Evolutionary conservation across 2,888 invertebrate genomes (phyloP).

Genomic region (Pterobdella sp.): DNA sequence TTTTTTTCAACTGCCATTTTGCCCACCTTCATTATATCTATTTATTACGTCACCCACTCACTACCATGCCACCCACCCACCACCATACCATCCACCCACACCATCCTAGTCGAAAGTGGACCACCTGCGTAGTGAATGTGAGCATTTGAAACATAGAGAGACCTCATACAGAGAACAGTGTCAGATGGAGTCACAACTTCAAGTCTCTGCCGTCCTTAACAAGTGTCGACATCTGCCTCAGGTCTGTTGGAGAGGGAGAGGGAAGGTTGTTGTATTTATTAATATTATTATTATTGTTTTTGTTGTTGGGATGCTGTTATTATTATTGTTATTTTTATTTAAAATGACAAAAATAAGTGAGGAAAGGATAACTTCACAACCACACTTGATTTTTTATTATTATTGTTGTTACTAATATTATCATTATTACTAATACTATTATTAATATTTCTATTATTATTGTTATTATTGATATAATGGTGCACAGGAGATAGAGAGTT

Average conservation of each 20-base stretch:
- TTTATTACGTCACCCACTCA: not conserved
- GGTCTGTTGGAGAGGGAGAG: conserved; percentile 73
- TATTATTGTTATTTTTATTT: too few species aligned
- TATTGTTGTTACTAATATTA: not conserved
- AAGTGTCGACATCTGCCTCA: conserved; percentile 56
- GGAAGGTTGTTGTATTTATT: conserved; percentile 78
- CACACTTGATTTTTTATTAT: not conserved
- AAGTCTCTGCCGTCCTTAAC: conserved; percentile 49
- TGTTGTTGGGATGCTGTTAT: too few species aligned
- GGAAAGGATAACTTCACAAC: not conserved
- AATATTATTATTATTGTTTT: conserved; percentile 40
- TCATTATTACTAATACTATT: not conserved
- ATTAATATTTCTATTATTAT: not conserved
- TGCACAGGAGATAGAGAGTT: conserved; percentile 68
- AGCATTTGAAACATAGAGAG: conserved; percentile 47
- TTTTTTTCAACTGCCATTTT: too few species aligned
- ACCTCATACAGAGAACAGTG: conserved; percentile 49
- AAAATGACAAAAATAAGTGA: too few species aligned
- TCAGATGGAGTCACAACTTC: conserved; percentile 50
- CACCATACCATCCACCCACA: not conserved
- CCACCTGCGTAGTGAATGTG: conserved; percentile 46
- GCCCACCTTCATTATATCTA: not conserved
- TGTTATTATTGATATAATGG: not conserved
- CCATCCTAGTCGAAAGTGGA: conserved; percentile 47
- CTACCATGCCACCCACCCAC: not conserved